Evolutionary conservation across 1,140 invertebrate genomes (phyloP).

Genomic region (Antheraea mylitta): DNA sequence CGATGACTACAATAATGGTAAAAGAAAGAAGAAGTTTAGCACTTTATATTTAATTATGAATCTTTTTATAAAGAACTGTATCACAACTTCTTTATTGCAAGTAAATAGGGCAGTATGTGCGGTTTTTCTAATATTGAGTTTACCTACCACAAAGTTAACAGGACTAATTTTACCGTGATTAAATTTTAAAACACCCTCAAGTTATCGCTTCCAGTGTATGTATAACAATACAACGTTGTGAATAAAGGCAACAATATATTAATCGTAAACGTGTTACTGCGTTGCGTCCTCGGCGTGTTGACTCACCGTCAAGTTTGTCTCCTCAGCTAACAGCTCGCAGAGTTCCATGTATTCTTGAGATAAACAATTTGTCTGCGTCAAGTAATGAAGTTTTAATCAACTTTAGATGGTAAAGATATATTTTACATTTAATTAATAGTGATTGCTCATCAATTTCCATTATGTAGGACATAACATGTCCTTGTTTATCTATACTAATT

Average conservation of each 20-base stretch:
- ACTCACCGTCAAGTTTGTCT: background rate
- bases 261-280: background rate
- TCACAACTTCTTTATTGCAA: too few species aligned
- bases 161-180: background rate
- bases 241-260: slow-evolving; percentile 4
- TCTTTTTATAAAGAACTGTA: too few species aligned
- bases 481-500: too few species aligned
- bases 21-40: too few species aligned
- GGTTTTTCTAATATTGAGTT: too few species aligned
- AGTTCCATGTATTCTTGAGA: background rate
- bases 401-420: background rate
- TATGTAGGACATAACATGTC: background rate
- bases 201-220: background rate
- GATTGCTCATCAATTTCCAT: background rate
- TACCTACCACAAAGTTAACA: too few species aligned
- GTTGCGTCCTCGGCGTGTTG: background rate
- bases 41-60: too few species aligned
- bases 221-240: background rate
- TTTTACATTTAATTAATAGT: background rate
- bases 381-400: background rate
- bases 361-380: background rate
- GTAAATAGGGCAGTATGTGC: too few species aligned
- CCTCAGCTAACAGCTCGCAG: background rate
- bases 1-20: too few species aligned
- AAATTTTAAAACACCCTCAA: background rate